Percentiles rank a stretch among this genome's conserved stretches.
Conservation (phyloP, 2,888 invertebrate species). For the Seira sanloemensis region DNA sequence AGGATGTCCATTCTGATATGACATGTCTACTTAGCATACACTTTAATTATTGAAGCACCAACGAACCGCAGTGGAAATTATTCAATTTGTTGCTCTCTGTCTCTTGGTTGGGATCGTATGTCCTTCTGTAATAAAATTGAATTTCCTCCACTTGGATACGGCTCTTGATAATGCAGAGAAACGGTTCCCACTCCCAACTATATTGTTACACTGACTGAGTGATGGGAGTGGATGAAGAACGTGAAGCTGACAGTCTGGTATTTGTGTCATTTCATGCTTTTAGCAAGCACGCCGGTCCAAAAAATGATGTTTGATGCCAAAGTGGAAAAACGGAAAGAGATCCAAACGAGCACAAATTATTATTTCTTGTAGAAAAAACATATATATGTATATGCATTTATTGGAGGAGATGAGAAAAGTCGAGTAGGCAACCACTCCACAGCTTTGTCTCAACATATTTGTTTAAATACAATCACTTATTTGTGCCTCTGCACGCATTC, state of each 20-base stretch:
- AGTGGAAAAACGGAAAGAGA: background rate
- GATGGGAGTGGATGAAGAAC: constrained; percentile 30
- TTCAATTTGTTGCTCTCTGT: no score
- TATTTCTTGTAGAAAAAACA: no score
- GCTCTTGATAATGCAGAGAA: background rate
- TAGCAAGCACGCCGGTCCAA: constrained; percentile 10
- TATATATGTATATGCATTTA: background rate
- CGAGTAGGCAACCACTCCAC: background rate
- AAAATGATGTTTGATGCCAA: constrained; percentile 12
- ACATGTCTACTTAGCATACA: constrained; percentile 9
- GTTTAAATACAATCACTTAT: background rate
- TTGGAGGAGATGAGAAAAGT: background rate
- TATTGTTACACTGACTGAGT: constrained; percentile 13
- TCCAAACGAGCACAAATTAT: background rate
- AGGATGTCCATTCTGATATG: background rate
- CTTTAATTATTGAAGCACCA: constrained; percentile 6
- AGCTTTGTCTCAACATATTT: background rate
- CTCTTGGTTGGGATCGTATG: background rate
- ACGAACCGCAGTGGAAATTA: background rate
- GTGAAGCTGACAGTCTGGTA: constrained; percentile 49
- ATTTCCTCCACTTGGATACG: background rate
- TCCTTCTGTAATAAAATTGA: background rate
- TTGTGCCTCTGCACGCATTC: background rate
- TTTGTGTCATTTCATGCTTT: constrained; percentile 61
- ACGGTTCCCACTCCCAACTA: constrained; percentile 1